Conservation (phyloP, 2,888 invertebrate species). For the Ametastegia equiseti region DNA sequence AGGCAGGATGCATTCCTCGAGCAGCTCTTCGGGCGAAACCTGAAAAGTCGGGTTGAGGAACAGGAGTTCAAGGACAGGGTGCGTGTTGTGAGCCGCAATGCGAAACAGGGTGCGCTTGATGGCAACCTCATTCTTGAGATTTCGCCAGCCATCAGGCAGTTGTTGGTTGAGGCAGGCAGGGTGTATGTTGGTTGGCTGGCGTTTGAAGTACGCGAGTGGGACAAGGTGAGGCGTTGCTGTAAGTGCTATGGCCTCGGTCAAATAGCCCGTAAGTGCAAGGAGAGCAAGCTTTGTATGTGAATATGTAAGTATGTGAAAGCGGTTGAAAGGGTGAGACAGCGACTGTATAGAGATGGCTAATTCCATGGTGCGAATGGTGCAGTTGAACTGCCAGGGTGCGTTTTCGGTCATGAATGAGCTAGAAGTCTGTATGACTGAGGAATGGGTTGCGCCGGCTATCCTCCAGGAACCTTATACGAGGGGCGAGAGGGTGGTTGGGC, state of each 20-base stretch:
- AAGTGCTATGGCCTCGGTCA: constrained; percentile 42
- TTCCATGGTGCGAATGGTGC: neutral
- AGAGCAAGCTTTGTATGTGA: constrained; percentile 5
- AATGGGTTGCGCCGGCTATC: constrained; percentile 17
- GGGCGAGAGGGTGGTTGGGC: neutral
- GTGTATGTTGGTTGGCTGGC: constrained; percentile 30
- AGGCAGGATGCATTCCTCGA: no score
- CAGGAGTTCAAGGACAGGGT: no score
- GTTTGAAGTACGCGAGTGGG: neutral
- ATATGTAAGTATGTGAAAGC: constrained; percentile 45
- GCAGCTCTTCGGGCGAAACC: no score
- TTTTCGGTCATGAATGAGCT: constrained; percentile 49
- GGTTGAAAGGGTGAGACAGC: neutral
- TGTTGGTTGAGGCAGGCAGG: neutral
- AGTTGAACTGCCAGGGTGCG: constrained; percentile 46
- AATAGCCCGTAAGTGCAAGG: constrained; percentile 10
- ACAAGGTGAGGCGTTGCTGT: constrained; percentile 27
- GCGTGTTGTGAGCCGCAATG: no score
- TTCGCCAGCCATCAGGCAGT: no score
- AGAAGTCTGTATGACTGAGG: neutral
- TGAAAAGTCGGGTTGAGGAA: no score
- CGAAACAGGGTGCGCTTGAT: neutral
- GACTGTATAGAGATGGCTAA: constrained; percentile 33
- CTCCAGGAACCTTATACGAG: constrained; percentile 46
- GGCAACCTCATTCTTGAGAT: no score